A percentile compares a stretch with the other conserved stretches of the same genome.
These are phyloP conservation scores for Aplochiton taeniatus DNA, from an alignment of 2,797 vertebrate genomes.

Conservation along the genomic window DNA sequence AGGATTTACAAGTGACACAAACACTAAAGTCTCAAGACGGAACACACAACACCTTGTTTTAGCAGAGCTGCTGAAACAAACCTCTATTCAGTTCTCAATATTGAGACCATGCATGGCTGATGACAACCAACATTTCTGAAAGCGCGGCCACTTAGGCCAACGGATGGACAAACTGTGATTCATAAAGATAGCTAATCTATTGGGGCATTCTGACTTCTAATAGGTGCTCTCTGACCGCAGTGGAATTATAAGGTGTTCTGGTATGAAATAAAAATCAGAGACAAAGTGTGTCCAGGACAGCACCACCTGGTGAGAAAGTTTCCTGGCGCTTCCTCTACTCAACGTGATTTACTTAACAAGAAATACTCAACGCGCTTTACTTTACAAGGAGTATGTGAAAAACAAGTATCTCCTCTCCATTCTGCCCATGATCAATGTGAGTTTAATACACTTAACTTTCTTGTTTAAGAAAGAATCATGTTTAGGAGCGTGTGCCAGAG, in stretches of 20 bases:
- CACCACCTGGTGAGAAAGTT: conserved; percentile 30
- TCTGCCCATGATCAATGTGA: conserved; percentile 22
- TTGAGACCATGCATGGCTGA: conserved; percentile 37
- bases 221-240: conserved; percentile 1
- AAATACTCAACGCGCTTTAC: background rate
- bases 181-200: conserved; percentile 22
- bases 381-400: conserved; percentile 17
- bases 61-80: conserved; percentile 30
- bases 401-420: conserved; percentile 15
- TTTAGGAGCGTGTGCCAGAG: conserved; percentile 40
- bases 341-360: conserved; percentile 12
- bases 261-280: background rate
- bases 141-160: conserved; percentile 22
- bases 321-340: background rate
- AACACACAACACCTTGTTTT: conserved; percentile 34
- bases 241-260: conserved; percentile 10
- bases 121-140: conserved; percentile 35
- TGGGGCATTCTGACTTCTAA: conserved; percentile 13
- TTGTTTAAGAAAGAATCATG: conserved; percentile 28
- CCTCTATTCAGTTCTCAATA: conserved; percentile 44
- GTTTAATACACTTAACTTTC: conserved; percentile 35
- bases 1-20: conserved; percentile 35
- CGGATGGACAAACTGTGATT: conserved; percentile 39
- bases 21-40: conserved; percentile 24
- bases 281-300: background rate